phyloP scores from a whole-genome alignment of 2,797 vertebrate genomes.

The Odontamblyopus lacepedii region DNA sequence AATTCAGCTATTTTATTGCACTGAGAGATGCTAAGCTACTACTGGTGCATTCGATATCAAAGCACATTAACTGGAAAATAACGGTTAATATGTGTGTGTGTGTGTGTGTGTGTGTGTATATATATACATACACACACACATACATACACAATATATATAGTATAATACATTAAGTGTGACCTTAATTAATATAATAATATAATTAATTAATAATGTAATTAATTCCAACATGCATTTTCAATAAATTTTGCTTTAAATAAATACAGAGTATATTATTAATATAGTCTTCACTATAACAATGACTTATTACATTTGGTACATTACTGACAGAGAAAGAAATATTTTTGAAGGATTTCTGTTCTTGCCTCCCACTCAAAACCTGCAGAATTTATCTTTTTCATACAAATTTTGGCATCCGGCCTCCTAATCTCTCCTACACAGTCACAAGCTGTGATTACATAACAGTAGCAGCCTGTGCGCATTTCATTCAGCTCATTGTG shows the following conservation, averaged over 20 bases:
- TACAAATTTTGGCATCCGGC: slow-evolving; percentile 27
- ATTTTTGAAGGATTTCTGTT: slow-evolving; percentile 34
- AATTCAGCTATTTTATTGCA: slow-evolving; percentile 15
- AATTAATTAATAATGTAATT: too few species aligned
- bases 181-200: too few species aligned
- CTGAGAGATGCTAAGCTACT: slow-evolving; percentile 8
- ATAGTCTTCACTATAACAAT: slow-evolving; percentile 12
- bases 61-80: too few species aligned
- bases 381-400: slow-evolving; percentile 35
- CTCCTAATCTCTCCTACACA: slow-evolving; percentile 24
- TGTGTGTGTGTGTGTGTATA: too few species aligned
- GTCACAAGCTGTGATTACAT: slow-evolving; percentile 46
- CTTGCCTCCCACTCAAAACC: slow-evolving; percentile 52
- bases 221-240: too few species aligned
- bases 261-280: neutral
- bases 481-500: slow-evolving; percentile 32
- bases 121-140: too few species aligned
- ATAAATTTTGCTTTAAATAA: too few species aligned
- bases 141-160: too few species aligned
- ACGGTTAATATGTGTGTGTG: too few species aligned
- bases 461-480: slow-evolving; percentile 20
- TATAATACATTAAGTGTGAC: too few species aligned
- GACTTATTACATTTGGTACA: slow-evolving; percentile 4
- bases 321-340: slow-evolving; percentile 11
- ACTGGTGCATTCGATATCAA: neutral